These are phyloP conservation scores for Planiliza haematocheilus DNA, from an alignment of 2,113 vertebrate genomes.

Conservation along the genomic window DNA sequence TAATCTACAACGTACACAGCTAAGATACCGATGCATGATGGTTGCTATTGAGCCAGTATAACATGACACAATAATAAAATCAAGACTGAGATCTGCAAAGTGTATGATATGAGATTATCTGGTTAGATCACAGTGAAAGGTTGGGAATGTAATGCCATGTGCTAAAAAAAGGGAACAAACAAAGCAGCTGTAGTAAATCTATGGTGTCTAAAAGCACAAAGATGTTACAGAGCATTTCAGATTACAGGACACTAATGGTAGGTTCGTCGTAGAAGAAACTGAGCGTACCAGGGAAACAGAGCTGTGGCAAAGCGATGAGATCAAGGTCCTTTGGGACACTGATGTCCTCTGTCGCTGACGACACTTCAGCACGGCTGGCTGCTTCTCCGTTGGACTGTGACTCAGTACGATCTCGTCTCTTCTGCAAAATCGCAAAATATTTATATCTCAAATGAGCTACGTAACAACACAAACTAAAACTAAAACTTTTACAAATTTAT, in stretches of 20 bases:
- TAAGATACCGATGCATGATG: too few relatives aligned
- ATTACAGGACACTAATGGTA: neutral
- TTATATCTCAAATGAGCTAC: neutral
- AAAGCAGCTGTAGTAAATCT: neutral
- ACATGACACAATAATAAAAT: too few relatives aligned
- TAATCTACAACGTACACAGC: too few relatives aligned
- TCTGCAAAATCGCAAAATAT: conserved; percentile 60
- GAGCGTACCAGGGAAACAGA: conserved; percentile 94
- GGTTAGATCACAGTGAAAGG: neutral
- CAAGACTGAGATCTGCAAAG: too few relatives aligned
- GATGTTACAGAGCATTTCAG: neutral
- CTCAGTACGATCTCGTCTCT: conserved; percentile 82
- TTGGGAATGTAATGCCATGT: neutral
- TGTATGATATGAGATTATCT: too few relatives aligned
- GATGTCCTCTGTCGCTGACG: conserved; percentile 82
- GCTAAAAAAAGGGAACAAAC: neutral
- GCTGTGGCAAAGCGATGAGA: conserved; percentile 91
- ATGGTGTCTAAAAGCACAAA: too few relatives aligned
- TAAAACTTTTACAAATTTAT: too few relatives aligned
- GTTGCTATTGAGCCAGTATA: too few relatives aligned
- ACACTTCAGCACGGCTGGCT: conserved; percentile 38
- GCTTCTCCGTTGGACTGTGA: conserved; percentile 57
- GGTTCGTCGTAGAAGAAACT: neutral
- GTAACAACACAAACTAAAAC: too few relatives aligned
- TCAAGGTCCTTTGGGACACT: conserved; percentile 91